Evolutionary conservation across 1,140 invertebrate species (phyloP).

Genomic region (Drosophila teissieri): DNA sequence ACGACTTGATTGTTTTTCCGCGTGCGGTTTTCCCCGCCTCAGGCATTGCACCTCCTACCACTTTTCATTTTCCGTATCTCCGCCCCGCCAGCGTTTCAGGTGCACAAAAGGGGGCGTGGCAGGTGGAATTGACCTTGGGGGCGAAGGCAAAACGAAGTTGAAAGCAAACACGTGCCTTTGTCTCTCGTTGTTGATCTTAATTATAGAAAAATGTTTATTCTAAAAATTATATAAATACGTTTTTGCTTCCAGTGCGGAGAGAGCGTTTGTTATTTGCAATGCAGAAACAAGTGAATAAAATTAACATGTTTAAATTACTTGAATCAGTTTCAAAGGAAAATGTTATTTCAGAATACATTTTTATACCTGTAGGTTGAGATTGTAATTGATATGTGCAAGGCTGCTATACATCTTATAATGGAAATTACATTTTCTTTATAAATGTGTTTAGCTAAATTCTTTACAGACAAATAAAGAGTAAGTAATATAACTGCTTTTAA

Average conservation of each 20-base stretch:
- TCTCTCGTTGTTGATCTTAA: slow-evolving; percentile 42
- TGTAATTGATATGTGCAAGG: no score
- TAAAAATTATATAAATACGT: slow-evolving; percentile 18
- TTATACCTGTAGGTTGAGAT: no score
- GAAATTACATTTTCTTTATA: no score
- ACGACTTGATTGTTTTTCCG: slow-evolving; percentile 55
- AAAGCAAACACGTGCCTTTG: slow-evolving; percentile 39
- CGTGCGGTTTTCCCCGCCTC: slow-evolving; percentile 41
- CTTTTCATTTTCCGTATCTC: neutral
- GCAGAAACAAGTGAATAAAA: neutral
- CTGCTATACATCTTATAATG: no score
- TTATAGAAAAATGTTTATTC: slow-evolving; percentile 57
- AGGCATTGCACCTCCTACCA: slow-evolving; percentile 7
- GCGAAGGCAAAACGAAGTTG: slow-evolving; percentile 35
- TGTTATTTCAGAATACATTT: neutral
- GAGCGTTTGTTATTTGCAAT: slow-evolving; percentile 5
- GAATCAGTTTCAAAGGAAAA: neutral
- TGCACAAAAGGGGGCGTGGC: slow-evolving; percentile 3
- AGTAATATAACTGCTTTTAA: no score
- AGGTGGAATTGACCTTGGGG: slow-evolving; percentile 2
- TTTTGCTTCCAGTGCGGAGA: neutral
- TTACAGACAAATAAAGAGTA: no score
- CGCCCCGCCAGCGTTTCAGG: no score
- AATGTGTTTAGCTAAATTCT: no score
- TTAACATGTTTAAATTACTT: neutral